Conservation (phyloP, 2,113 vertebrate species). For the Murina feae region DNA sequence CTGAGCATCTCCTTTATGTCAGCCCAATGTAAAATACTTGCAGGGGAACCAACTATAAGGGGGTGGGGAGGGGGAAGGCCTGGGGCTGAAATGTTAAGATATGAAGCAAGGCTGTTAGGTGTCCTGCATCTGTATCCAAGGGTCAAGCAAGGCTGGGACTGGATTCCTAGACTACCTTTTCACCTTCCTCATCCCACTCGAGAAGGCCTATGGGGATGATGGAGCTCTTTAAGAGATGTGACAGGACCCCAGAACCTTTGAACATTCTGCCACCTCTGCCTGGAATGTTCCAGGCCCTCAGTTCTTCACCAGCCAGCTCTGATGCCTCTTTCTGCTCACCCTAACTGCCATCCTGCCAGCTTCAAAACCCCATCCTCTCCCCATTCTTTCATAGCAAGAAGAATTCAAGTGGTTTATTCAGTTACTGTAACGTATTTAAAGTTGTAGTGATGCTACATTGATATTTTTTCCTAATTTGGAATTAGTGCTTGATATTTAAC, state of each 20-base stretch:
- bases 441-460: background rate
- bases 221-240: background rate
- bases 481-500: background rate
- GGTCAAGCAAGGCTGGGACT: background rate
- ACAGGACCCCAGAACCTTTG: background rate
- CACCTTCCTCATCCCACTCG: background rate
- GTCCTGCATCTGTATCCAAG: background rate
- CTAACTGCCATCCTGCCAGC: background rate
- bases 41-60: background rate
- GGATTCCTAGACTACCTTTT: background rate
- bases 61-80: too few species aligned
- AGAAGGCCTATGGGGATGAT: background rate
- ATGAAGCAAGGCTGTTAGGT: background rate
- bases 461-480: background rate
- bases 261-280: background rate
- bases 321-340: background rate
- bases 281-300: background rate
- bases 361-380: background rate
- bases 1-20: background rate
- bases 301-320: background rate
- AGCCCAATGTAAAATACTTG: background rate
- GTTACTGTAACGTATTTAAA: background rate
- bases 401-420: background rate
- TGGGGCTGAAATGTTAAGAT: background rate
- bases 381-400: background rate